Base-by-base conservation (phyloP, 37 sponge, comb jelly and placozoan genomes). In the Haliclona indistincta region DNA sequence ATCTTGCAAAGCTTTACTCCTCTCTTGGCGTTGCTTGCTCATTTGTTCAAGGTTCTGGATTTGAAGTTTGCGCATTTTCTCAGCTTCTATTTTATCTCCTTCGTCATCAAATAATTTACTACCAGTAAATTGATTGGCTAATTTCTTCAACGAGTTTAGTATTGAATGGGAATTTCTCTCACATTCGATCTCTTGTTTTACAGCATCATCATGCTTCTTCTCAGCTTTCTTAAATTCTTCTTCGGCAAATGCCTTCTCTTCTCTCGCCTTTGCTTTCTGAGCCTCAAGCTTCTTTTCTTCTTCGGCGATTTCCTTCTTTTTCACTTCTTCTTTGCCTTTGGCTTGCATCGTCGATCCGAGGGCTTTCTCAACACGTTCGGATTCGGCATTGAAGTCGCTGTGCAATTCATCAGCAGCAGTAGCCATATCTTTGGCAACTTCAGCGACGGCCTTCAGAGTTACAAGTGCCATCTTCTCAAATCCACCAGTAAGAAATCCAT, bases 391-490 rank as follows among this genome's bases (percentile, higher is more conserved):
- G 66, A 85, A 85, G 4, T 77, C 72, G 28, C 49, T 33, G 30
- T 85, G 73, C 17, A 85, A 35, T 22, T 78, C 79, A 0, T 30
- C n/a, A 8, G 86, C 86, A 19, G 86, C 79, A 54, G 29, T 53
- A 0, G 23, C 68, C 79, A 85, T 78, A 19, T 78, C 66, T 19
- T 41, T 54, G 4, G 86, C 86, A 36, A 85, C 2, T 25, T 85
- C 47, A 4, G 67, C 36, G 20, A 78, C 67, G 23, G 73, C 5
- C 2, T 66, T 44, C n/a, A 85, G 38, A 4, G 72, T 85, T 0
- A 78, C 86, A 2, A 78, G 34, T 19, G 86, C 86, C 73, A 77
- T 39, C 10, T 85, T 79, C 38, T 85, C 86, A 1, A 78, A 32
- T n/a, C 60, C 60, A 58, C 53, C 67, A 15, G 78, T 73, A 1